Base-by-base conservation (phyloP, 1,140 invertebrate species). In the Tetraneura akinire region DNA sequence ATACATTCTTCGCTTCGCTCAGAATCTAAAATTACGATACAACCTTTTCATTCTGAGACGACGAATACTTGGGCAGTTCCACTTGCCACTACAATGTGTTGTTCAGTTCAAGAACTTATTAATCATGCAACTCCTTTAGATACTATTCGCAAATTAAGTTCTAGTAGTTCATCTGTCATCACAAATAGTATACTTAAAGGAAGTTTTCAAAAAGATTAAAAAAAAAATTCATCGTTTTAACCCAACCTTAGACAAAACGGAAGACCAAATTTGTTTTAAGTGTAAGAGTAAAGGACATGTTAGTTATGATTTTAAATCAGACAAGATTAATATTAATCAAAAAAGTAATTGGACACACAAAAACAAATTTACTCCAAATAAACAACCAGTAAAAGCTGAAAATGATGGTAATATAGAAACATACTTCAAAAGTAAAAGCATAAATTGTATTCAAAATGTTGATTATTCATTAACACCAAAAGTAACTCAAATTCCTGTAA, bases 301-400 rank as follows among this genome's bases (percentile, higher is more conserved):
- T 62, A 62, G 60, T 32, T 62, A 62, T 62, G 60, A 62, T 62
- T 62, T 26, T 62, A 62, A 62, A 62, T n/a, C n/a, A n/a, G n/a
- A n/a, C n/a, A n/a, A n/a, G n/a, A n/a, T 9, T 32, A 62, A 32
- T 62, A 37, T 0, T 6, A 62, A 62, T 32, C 26, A 32, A 13
- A 62, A 62, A 62, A 37, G 29, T 37, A 32, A 32, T 62, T 62
- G 60, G 60, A 18, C 6, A 14, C 13, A 62, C 4, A 62, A 62
- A 62, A 62, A 62, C 16, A 62, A 62, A n/a, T 18, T 29, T 32
- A 18, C 60, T 1, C 16, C 60, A 32, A 14, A 62, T 32, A 62
- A 62, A 4, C 29, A 62, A 14, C 4, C 18, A n/a, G 0, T 32
- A 32, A 32, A 62, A 62, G 6, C 29, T 62, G 60, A 62, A 18